phyloP scores from a whole-genome alignment of 1,140 invertebrate genomes.

The Drosophila kikkawai region DNA sequence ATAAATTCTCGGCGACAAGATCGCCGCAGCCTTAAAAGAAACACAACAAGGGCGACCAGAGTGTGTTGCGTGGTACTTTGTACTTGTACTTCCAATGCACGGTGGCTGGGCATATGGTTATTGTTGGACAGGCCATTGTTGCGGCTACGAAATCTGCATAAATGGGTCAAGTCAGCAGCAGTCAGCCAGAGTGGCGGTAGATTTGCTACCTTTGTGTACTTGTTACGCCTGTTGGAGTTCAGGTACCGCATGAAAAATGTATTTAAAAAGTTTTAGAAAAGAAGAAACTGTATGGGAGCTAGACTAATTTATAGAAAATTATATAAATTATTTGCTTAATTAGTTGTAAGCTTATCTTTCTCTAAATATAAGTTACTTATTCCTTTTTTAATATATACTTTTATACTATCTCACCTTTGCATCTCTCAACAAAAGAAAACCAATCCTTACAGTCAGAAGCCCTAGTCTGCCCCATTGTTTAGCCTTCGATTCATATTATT shows the following conservation, averaged over 20 bases:
- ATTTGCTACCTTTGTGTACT: conserved; percentile 66
- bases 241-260: background rate
- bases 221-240: conserved; percentile 45
- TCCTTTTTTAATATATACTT: no score
- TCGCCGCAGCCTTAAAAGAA: conserved; percentile 34
- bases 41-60: conserved; percentile 47
- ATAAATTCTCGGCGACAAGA: conserved; percentile 64
- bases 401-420: no score
- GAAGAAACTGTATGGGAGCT: no score
- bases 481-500: conserved; percentile 44
- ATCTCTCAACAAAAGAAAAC: background rate
- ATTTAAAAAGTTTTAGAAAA: background rate
- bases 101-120: conserved; percentile 22
- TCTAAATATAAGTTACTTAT: no score
- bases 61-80: conserved; percentile 59
- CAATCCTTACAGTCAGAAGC: background rate
- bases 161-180: conserved; percentile 64
- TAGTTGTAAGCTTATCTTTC: background rate
- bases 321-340: no score
- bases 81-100: conserved; percentile 57
- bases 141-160: conserved; percentile 70
- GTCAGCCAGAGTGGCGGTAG: conserved; percentile 22
- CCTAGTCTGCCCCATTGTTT: conserved; percentile 14
- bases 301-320: no score
- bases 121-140: conserved; percentile 66